Base-by-base conservation (phyloP, 2,113 vertebrate genomes). In the Bufo bufo region DNA sequence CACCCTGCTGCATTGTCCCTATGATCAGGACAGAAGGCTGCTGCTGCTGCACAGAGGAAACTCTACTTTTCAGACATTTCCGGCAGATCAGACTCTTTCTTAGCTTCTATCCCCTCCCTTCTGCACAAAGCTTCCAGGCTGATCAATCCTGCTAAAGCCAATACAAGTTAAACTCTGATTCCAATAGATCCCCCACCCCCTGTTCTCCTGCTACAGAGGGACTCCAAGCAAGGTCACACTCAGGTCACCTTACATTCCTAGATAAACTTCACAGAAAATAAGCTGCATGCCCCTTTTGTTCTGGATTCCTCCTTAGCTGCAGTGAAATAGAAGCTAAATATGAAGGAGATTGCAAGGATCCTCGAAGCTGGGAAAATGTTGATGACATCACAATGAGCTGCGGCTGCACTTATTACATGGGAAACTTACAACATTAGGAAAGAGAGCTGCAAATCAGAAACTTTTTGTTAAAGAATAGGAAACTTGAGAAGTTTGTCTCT, bases 1-100 rank as follows among this genome's bases (percentile, higher is more conserved):
- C 93, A 87, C 71, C 84, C 33, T 90, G 69, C 88, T 91, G 92
- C 95, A 95, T 94, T 72, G 91, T 91, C 90, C 84, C 83, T 85
- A 23, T 78, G 0, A 6, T 16, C 72, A 77, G 72, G 33, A 75
- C 72, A 75, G 8, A 6, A 75, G 17, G 47, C 43, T 74, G 71
- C 23, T 75, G 74, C 77, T 86, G 75, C n/a, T 50, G 61, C 74
- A 86, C 85, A 86, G 85, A 86, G 85, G 85, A 86, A 86, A 86
- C 85, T 79, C 69, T 43, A 19, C 52, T 86, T 47, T 86, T 79
- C 89, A 72, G 87, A 84, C 90, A 91, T 92, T 94, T 92, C 93
- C 91, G 92, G 91, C 92, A 90, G 84, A 87, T 81, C 50, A 49
- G 84, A 61, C 72, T 85, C 49, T 61, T 85, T 85, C 72, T 81